A percentile compares a stretch with the other conserved stretches of the same genome.
phyloP scores from a whole-genome alignment of 2,113 vertebrate species.

The Podarcis raffonei region DNA sequence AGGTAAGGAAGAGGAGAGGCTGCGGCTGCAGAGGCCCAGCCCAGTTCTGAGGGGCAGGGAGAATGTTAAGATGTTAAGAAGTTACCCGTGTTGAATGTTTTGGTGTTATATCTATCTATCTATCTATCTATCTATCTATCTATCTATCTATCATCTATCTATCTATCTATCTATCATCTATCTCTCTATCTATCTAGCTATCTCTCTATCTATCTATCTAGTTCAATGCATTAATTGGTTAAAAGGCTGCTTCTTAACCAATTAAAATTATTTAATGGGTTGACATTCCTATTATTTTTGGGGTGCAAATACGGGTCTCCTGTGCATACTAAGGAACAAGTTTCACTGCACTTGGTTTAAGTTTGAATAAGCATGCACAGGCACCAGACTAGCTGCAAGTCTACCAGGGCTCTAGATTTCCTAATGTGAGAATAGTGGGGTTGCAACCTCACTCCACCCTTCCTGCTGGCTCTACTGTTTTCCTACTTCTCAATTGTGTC shows the following conservation, averaged over 20 bases:
- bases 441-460: too few relatives aligned
- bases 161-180: background rate
- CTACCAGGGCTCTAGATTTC: too few relatives aligned
- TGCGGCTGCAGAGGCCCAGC: too few relatives aligned
- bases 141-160: too few relatives aligned
- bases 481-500: too few relatives aligned
- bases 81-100: background rate
- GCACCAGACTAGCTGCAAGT: background rate
- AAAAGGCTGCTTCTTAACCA: background rate
- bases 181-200: too few relatives aligned
- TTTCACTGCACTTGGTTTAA: background rate
- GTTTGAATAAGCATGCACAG: background rate
- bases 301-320: background rate
- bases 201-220: too few relatives aligned
- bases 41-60: too few relatives aligned
- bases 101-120: too few relatives aligned
- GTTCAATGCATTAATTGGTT: background rate
- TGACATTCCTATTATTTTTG: background rate
- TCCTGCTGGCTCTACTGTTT: too few relatives aligned
- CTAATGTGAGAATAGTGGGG: too few relatives aligned
- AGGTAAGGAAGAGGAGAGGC: too few relatives aligned
- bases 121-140: background rate
- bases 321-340: background rate
- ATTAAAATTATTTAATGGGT: background rate
- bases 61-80: background rate